phyloP scores from a whole-genome alignment of 2,888 invertebrate genomes.

The Steinernema hermaphroditum region DNA sequence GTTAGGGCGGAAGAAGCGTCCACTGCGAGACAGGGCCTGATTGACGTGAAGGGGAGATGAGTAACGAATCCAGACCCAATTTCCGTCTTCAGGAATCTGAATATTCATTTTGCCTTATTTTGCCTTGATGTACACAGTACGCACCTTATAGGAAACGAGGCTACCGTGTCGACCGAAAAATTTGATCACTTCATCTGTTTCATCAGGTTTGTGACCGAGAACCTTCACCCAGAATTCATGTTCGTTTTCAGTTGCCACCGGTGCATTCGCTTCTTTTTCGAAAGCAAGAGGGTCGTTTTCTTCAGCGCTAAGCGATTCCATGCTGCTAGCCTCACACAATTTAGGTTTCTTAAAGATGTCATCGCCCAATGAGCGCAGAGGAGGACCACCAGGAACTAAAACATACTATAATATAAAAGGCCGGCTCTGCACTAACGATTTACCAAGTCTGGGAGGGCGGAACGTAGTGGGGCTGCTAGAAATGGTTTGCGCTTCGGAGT shows the following conservation, averaged over 20 bases:
- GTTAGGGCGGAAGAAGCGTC: neutral
- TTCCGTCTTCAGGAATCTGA: neutral
- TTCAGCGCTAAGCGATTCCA: too few species aligned
- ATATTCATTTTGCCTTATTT: neutral
- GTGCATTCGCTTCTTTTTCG: neutral
- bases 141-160: neutral
- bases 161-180: neutral
- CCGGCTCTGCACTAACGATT: too few species aligned
- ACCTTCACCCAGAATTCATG: constrained; percentile 2
- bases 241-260: neutral
- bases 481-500: neutral
- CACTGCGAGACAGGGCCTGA: neutral
- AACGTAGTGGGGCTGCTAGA: neutral
- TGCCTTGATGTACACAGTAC: neutral
- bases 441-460: neutral
- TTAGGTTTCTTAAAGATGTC: neutral
- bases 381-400: neutral
- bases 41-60: neutral
- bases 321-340: too few species aligned
- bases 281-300: neutral
- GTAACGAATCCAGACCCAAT: neutral
- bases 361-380: neutral
- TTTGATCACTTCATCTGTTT: neutral
- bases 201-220: neutral
- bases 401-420: neutral